Conservation (phyloP, 1,140 invertebrate genomes). For the Rhagoletis pomonella region DNA sequence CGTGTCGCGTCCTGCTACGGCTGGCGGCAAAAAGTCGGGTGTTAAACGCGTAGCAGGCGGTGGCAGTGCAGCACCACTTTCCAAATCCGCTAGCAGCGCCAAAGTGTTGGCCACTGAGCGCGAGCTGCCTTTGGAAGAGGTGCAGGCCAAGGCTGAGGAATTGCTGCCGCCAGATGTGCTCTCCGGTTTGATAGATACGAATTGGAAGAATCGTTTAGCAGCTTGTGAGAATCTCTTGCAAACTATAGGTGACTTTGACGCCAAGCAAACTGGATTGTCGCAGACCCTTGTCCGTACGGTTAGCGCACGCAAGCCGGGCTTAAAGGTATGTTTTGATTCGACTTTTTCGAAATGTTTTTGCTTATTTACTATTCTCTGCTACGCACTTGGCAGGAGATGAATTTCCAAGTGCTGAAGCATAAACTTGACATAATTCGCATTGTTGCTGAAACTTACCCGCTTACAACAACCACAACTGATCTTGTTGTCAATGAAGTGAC, state of each 20-base stretch:
- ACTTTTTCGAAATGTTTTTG: not conserved
- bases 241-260: conserved; percentile 79
- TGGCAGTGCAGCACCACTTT: conserved; percentile 50
- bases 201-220: conserved; percentile 91
- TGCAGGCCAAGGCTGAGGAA: conserved; percentile 81
- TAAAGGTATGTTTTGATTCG: conserved; percentile 75
- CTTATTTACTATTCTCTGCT: not conserved
- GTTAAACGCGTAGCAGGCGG: conserved; percentile 59
- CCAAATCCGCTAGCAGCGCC: conserved; percentile 70
- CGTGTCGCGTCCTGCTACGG: conserved; percentile 76
- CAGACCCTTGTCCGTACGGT: conserved; percentile 86
- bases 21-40: conserved; percentile 70
- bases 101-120: conserved; percentile 75
- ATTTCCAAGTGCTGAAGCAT: conserved; percentile 93
- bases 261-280: conserved; percentile 79
- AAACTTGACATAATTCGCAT: conserved; percentile 86
- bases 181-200: conserved; percentile 83
- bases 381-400: conserved; percentile 80
- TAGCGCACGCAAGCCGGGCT: conserved; percentile 90
- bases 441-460: conserved; percentile 84
- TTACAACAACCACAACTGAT: conserved; percentile 84
- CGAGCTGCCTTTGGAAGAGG: conserved; percentile 81
- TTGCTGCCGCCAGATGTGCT: conserved; percentile 80
- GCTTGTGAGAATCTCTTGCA: conserved; percentile 84
- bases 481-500: conserved; percentile 86